Base-by-base conservation (phyloP, 2,113 vertebrate genomes). In the Pelusios castaneus region DNA sequence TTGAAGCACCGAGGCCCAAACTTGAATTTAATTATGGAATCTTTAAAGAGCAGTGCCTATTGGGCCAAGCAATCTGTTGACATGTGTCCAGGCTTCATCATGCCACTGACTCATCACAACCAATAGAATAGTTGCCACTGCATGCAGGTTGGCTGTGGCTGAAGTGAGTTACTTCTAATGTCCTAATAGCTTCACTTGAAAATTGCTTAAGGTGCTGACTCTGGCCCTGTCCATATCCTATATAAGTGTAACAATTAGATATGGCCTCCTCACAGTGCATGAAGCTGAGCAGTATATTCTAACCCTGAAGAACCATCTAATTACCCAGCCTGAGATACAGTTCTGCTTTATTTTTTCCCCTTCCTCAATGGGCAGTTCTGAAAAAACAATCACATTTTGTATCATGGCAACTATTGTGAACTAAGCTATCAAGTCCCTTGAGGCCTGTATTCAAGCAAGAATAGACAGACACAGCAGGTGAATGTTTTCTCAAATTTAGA, bases 331-430 rank as follows among this genome's bases (percentile, higher is more conserved):
- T 85, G 45, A 86, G 2, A 17, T 67, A 0, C 41, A 78, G 70
- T 80, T 41, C 55, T 79, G 55, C 41, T 73, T 67, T 10, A 1
- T 5, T 38, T 16, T 31, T 38, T 3, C 3, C 2, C 10, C 49
- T 24, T 17, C 21, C 12, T 16, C 13, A 24, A 73, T 56, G 29
- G 13, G 49, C 78, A 73, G 51, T 67, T 75, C 54, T 89, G 81
- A 58, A 92, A 63, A 93, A 93, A 95, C 70, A 92, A 91, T 85
- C 47, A 70, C 27, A 17, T 95, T 92, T 95, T 89, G 6, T 55
- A 9, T 60, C 81, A 85, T 84, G 90, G 47, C 52, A 84, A 54
- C 86, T 76, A 58, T 27, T 27, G 22, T 87, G 51, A 92, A 55
- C n/a, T 54, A 49, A 81, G 38, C 52, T 92, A 52, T 95, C 17